Conservation (phyloP, 2,888 invertebrate species). For the Nipponacmea schrenckii region DNA sequence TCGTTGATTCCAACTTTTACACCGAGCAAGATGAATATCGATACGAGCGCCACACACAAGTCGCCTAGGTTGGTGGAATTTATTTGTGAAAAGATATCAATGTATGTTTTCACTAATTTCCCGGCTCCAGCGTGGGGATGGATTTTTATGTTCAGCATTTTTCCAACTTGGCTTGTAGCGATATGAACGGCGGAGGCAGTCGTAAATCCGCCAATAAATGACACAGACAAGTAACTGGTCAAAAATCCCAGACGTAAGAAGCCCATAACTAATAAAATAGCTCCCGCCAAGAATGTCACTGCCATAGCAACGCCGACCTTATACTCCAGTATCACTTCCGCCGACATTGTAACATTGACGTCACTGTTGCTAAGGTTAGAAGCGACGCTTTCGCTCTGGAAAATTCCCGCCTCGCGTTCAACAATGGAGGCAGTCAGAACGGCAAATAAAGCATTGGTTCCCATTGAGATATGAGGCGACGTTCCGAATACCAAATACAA, state of each 20-base stretch:
- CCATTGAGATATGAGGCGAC: conserved; percentile 51
- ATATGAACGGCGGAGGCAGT: conserved; percentile 52
- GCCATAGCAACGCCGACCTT: conserved; percentile 45
- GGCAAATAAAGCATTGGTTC: conserved; percentile 57
- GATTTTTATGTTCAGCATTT: conserved; percentile 40
- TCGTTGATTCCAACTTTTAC: conserved; percentile 56
- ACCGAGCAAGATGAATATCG: conserved; percentile 75
- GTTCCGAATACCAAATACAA: conserved; percentile 56
- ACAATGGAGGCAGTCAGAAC: conserved; percentile 54
- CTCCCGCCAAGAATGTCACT: conserved; percentile 37
- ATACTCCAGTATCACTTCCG: conserved; percentile 26
- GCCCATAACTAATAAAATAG: conserved; percentile 41
- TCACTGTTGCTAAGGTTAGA: conserved; percentile 6
- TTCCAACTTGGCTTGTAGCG: conserved; percentile 39
- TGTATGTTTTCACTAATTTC: conserved; percentile 70
- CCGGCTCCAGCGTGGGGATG: conserved; percentile 38
- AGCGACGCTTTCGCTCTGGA: conserved; percentile 11
- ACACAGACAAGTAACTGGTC: conserved; percentile 47
- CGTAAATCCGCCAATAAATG: conserved; percentile 55
- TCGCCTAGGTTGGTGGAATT: conserved; percentile 75
- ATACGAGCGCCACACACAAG: conserved; percentile 75
- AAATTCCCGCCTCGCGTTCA: conserved; percentile 30
- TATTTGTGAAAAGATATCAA: conserved; percentile 73
- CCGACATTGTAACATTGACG: conserved; percentile 18
- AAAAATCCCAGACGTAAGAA: conserved; percentile 45